These are phyloP conservation scores for Tyrophagus putrescentiae DNA, from an alignment of 1,140 invertebrate genomes.

Conservation along the genomic window DNA sequence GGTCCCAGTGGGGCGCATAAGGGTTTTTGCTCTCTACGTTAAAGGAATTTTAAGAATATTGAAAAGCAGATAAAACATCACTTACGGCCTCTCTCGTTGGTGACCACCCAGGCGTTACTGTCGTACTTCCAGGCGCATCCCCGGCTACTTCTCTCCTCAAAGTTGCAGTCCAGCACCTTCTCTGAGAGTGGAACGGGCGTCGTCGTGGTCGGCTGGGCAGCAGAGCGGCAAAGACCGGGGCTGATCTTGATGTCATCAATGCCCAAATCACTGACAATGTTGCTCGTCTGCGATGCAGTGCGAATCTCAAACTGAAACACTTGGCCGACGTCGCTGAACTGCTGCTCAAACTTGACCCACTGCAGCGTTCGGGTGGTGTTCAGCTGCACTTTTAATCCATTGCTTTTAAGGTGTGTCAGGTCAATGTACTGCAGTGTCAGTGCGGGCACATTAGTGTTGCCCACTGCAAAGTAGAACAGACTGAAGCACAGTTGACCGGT, in stretches of 20 bases:
- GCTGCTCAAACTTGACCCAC: not conserved
- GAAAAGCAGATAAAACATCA: too few species aligned
- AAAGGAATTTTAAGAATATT: too few species aligned
- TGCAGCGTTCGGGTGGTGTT: not conserved
- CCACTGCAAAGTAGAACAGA: not conserved
- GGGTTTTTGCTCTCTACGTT: not conserved
- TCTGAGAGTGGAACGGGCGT: not conserved
- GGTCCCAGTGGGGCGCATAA: not conserved
- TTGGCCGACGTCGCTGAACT: not conserved
- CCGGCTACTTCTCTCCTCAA: not conserved
- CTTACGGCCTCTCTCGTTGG: not conserved
- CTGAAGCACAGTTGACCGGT: not conserved
- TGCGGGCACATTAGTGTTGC: not conserved
- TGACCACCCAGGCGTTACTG: not conserved
- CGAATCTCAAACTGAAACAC: not conserved
- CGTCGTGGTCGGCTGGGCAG: slow-evolving; percentile 3
- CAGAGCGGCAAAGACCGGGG: not conserved
- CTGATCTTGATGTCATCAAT: slow-evolving; percentile 6
- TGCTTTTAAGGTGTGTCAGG: too few species aligned
- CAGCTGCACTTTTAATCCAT: too few species aligned
- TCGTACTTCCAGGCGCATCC: not conserved
- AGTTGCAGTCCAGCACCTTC: not conserved
- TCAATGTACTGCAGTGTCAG: not conserved
- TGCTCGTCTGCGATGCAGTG: not conserved
- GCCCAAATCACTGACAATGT: slow-evolving; percentile 10